Evolutionary conservation across 2,888 invertebrate species (phyloP).

Genomic region (Phoenoteleia sp.): DNA sequence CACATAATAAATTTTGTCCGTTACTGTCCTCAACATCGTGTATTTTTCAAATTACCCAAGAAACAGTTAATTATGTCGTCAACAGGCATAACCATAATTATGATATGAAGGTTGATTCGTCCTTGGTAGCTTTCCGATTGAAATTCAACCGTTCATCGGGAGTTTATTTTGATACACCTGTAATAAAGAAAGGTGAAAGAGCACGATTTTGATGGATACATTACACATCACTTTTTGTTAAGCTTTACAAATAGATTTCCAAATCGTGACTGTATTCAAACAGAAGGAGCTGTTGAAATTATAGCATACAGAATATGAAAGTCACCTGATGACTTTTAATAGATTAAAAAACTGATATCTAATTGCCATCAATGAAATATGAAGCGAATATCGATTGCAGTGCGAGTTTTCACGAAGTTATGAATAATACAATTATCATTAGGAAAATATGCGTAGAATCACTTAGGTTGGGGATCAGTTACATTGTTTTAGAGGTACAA

Average conservation of each 20-base stretch:
- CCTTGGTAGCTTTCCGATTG: slow-evolving; percentile 38
- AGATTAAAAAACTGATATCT: background rate
- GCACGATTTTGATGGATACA: background rate
- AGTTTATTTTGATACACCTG: slow-evolving; percentile 11
- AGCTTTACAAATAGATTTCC: slow-evolving; percentile 28
- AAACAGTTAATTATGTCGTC: slow-evolving; percentile 26
- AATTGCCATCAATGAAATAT: slow-evolving; percentile 8
- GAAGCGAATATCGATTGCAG: background rate
- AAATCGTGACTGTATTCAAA: slow-evolving; percentile 5
- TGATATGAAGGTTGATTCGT: slow-evolving; percentile 16
- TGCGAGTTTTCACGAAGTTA: slow-evolving; percentile 29
- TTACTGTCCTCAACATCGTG: slow-evolving; percentile 29
- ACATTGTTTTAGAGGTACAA: slow-evolving; percentile 57
- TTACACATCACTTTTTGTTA: background rate
- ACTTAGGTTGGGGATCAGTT: slow-evolving; percentile 34
- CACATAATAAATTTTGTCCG: no score
- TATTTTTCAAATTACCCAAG: slow-evolving; percentile 7
- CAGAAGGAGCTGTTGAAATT: background rate
- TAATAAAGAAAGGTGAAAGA: slow-evolving; percentile 42
- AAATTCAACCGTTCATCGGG: slow-evolving; percentile 24
- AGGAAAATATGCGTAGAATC: slow-evolving; percentile 56
- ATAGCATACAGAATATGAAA: background rate
- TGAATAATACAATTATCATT: slow-evolving; percentile 63
- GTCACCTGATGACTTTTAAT: background rate
- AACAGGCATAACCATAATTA: slow-evolving; percentile 6